phyloP scores from a whole-genome alignment of 2,113 vertebrate species.

The Sinocyclocheilus maitianheensis region DNA sequence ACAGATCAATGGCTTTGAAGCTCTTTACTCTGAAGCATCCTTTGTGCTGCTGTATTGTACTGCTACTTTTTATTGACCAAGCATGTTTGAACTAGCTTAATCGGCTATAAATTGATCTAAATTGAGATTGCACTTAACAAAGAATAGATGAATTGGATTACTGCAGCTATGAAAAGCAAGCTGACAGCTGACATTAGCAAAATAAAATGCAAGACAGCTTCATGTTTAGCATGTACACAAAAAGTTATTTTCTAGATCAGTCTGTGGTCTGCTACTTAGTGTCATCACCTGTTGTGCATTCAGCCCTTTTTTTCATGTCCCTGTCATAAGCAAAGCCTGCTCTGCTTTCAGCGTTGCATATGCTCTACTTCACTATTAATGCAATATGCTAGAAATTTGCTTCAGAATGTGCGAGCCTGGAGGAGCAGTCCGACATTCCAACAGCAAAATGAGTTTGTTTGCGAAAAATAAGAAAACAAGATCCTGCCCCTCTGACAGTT shows the following conservation, averaged over 20 bases:
- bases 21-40: neutral
- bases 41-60: neutral
- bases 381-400: neutral
- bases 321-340: neutral
- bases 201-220: neutral
- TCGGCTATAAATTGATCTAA: slow-evolving; percentile 22
- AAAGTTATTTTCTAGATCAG: neutral
- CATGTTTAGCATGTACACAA: neutral
- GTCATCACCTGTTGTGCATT: neutral
- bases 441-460: slow-evolving; percentile 18
- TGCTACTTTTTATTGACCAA: neutral
- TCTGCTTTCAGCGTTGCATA: neutral
- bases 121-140: slow-evolving; percentile 44
- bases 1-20: neutral
- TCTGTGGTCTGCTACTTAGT: neutral
- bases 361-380: neutral
- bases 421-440: neutral
- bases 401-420: neutral
- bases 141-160: slow-evolving; percentile 44
- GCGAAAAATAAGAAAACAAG: neutral
- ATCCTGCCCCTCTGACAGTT: slow-evolving; percentile 25
- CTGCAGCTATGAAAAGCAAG: slow-evolving; percentile 32
- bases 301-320: neutral
- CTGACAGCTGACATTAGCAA: neutral
- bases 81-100: slow-evolving; percentile 23